phyloP scores from a whole-genome alignment of 2,113 vertebrate genomes.

The Apistogramma diplotaenia region DNA sequence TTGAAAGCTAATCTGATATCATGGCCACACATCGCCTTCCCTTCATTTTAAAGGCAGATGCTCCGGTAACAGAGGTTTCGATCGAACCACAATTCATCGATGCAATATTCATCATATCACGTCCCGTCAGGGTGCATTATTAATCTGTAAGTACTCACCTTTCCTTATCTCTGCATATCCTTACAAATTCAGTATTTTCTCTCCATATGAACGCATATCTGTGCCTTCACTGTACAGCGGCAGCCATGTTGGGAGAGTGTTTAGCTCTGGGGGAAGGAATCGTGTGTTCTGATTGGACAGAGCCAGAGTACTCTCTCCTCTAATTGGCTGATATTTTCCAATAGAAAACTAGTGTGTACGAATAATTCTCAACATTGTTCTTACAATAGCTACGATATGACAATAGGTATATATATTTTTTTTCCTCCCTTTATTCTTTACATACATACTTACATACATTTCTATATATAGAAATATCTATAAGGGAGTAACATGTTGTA shows the following conservation, averaged over 20 bases:
- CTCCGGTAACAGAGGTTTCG: not conserved
- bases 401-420: too few relatives aligned
- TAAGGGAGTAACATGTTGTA: too few relatives aligned
- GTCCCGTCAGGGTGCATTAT: not conserved
- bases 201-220: not conserved
- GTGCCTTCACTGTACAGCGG: constrained; percentile 21
- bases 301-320: not conserved
- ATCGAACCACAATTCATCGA: not conserved
- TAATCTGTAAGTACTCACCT: constrained; percentile 17
- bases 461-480: too few relatives aligned
- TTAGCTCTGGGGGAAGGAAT: not conserved
- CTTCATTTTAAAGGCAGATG: constrained; percentile 42
- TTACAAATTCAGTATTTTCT: not conserved
- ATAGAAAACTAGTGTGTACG: too few relatives aligned
- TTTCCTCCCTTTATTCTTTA: too few relatives aligned
- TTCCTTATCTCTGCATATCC: not conserved
- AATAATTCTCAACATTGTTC: too few relatives aligned
- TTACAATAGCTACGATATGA: too few relatives aligned
- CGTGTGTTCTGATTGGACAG: constrained; percentile 35
- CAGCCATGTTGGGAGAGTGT: constrained; percentile 65
- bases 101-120: not conserved
- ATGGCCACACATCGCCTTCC: constrained; percentile 14
- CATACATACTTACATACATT: too few relatives aligned
- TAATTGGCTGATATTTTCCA: constrained; percentile 42
- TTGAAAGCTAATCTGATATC: not conserved